Evolutionary conservation across 2,888 invertebrate genomes (phyloP).

Genomic region (Hermodice carunculata): DNA sequence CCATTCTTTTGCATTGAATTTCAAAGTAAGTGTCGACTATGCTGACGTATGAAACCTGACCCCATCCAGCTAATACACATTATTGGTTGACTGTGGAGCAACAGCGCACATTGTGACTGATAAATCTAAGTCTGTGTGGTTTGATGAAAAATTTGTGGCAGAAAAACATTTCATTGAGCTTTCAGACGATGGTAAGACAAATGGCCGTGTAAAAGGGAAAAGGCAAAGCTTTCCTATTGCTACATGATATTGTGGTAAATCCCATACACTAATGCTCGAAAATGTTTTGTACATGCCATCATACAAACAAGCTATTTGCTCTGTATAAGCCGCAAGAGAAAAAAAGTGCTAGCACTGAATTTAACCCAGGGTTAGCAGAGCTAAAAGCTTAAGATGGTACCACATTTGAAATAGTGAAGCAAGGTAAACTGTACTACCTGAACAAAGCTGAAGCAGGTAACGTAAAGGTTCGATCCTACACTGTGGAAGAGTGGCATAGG

Average conservation of each 20-base stretch:
- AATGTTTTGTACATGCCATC: conserved; percentile 35
- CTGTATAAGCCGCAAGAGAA: conserved; percentile 32
- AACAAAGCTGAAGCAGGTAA: background rate
- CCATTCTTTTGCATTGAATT: background rate
- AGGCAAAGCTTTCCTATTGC: background rate
- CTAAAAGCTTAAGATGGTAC: conserved; percentile 1
- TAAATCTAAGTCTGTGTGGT: conserved; percentile 27
- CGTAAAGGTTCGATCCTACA: no score
- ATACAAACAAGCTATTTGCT: conserved; percentile 34
- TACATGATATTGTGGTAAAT: background rate
- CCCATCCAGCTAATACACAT: no score
- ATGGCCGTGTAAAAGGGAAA: conserved; percentile 4
- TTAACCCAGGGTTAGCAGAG: conserved; percentile 7
- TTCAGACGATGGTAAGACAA: background rate
- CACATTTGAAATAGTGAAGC: background rate
- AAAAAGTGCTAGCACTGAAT: conserved; percentile 23
- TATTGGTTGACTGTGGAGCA: conserved; percentile 40
- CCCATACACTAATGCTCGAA: conserved; percentile 10
- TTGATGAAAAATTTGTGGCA: conserved; percentile 31
- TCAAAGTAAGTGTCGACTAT: background rate
- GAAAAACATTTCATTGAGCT: conserved; percentile 32
- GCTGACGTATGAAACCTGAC: background rate
- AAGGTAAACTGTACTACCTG: conserved; percentile 6
- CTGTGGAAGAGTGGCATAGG: no score
- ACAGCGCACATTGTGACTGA: conserved; percentile 40